phyloP scores from a whole-genome alignment of 92 coral and sea anemone genomes.

The Meandrina meandrites region DNA sequence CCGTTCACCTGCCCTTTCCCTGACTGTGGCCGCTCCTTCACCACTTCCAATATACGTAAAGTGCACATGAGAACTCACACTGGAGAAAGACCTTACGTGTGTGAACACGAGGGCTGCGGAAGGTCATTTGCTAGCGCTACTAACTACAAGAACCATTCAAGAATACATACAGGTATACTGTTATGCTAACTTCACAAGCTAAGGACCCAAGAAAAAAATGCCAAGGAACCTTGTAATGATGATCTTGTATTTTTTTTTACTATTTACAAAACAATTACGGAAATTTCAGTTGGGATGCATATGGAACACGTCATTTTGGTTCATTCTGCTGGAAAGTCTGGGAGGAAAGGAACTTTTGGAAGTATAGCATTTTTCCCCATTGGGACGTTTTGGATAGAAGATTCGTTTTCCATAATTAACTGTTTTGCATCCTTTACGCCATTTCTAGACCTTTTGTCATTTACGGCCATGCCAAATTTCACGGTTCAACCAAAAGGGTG shows the following conservation, averaged over 20 bases:
- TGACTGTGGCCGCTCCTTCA: slow-evolving; percentile 89
- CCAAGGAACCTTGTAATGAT: neutral
- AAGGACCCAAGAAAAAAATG: neutral
- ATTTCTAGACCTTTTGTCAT: no score
- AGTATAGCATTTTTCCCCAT: no score
- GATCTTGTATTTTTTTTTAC: neutral
- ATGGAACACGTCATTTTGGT: no score
- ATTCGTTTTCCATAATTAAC: no score
- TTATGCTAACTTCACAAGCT: neutral
- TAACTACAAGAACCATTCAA: slow-evolving; percentile 95
- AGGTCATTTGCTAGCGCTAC: slow-evolving; percentile 98
- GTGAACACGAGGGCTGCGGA: slow-evolving; percentile 91
- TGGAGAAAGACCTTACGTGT: slow-evolving; percentile 95
- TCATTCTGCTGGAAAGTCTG: no score
- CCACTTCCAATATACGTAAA: slow-evolving; percentile 96
- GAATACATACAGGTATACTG: slow-evolving; percentile 92
- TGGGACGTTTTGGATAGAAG: no score
- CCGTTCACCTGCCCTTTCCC: slow-evolving; percentile 93
- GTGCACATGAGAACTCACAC: slow-evolving; percentile 99
- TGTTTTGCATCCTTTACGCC: no score
- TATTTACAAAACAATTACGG: no score
- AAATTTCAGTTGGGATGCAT: no score
- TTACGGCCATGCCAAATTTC: no score
- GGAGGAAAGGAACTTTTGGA: no score
- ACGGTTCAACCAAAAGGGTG: no score